A percentile compares a stretch with the other conserved stretches of the same genome.
phyloP scores from a whole-genome alignment of 2,888 invertebrate species.

The Euproctis similis region DNA sequence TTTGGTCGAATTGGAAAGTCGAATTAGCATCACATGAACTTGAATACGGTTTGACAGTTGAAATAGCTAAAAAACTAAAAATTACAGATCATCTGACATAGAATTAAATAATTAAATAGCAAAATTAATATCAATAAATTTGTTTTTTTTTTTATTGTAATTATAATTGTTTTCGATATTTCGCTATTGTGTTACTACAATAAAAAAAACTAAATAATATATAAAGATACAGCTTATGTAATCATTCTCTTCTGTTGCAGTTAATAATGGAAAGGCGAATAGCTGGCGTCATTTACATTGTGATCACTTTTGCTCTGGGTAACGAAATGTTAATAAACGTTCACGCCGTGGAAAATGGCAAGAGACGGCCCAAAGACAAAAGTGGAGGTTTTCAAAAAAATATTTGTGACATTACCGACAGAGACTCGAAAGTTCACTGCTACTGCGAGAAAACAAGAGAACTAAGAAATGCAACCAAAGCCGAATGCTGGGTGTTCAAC shows the following conservation, averaged over 20 bases:
- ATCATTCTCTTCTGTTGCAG: conserved; percentile 58
- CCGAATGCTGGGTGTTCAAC: conserved; percentile 86
- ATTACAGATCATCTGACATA: too few species aligned
- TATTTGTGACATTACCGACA: conserved; percentile 74
- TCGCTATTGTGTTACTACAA: too few species aligned
- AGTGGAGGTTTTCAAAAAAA: conserved; percentile 67
- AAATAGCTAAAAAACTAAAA: too few species aligned
- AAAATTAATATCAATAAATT: too few species aligned
- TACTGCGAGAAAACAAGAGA: conserved; percentile 78
- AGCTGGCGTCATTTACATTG: conserved; percentile 57
- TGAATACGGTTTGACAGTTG: too few species aligned
- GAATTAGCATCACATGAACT: too few species aligned
- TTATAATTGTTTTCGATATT: too few species aligned
- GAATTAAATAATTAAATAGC: too few species aligned
- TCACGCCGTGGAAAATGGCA: conserved; percentile 64
- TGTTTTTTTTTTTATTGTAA: too few species aligned
- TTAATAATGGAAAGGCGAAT: conserved; percentile 59
- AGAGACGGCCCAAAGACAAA: conserved; percentile 64
- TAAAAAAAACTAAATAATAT: too few species aligned
- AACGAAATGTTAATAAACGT: conserved; percentile 68
- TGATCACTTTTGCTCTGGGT: conserved; percentile 60
- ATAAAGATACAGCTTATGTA: conserved; percentile 7
- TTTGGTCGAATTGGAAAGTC: too few species aligned
- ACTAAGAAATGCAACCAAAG: conserved; percentile 78
- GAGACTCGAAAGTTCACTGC: conserved; percentile 78